Percentiles rank a stretch among this genome's conserved stretches.
These are phyloP conservation scores for Strongylocentrotus purpuratus DNA, from an alignment of 35 echinoderm and acorn worm genomes.

Conservation along the genomic window DNA sequence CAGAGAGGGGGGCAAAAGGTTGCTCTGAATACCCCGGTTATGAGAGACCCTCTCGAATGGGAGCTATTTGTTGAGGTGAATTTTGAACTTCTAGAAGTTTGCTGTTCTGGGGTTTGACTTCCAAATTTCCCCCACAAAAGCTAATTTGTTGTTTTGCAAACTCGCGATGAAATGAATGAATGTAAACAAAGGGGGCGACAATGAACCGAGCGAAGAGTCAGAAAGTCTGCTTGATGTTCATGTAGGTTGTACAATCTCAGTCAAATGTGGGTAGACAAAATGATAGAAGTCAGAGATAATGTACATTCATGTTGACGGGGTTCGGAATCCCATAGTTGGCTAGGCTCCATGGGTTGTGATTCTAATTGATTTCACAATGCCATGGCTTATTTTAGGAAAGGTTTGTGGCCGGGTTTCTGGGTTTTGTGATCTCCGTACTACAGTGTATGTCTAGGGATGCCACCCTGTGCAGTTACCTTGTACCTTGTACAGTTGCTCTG, in stretches of 20 bases:
- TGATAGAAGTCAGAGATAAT: neutral
- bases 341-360: neutral
- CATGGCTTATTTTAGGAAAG: too few relatives aligned
- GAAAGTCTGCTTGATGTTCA: neutral
- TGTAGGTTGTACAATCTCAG: neutral
- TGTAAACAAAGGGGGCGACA: neutral
- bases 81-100: neutral
- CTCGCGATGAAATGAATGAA: neutral
- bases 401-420: too few relatives aligned
- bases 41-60: neutral
- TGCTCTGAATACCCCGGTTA: neutral
- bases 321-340: neutral
- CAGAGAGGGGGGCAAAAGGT: neutral
- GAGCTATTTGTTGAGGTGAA: neutral
- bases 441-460: too few relatives aligned
- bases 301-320: neutral
- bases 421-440: too few relatives aligned
- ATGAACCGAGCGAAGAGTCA: neutral
- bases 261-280: neutral
- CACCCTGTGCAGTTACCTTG: too few relatives aligned
- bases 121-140: neutral
- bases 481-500: too few relatives aligned
- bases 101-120: neutral
- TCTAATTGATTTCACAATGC: neutral
- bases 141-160: conserved; percentile 7